Evolutionary conservation across 1,140 invertebrate genomes (phyloP), one percentile per base, ranked within the genome.

Genomic region (Microplitis mediator): DNA sequence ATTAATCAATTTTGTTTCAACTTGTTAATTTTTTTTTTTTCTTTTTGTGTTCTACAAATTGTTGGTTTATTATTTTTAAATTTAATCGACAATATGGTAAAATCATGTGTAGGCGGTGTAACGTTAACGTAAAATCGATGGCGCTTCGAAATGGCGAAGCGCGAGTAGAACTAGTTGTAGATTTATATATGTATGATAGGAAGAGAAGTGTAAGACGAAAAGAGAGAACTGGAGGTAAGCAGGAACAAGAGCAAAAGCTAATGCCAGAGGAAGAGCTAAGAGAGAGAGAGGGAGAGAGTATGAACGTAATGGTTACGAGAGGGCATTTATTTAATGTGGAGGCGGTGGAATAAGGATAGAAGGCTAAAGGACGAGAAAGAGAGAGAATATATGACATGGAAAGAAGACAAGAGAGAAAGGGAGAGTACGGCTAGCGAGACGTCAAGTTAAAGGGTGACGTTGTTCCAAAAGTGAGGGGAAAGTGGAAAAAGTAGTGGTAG

Each of bases 121-220:
- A 56, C 4, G 50, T 67, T 45, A 45, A 45, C 39, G 56, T 69
- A 77, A 80, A 80, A 80, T 78, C 77, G 77, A 80, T 78, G 74
- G 23, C 60, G 60, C 32, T 31, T 66, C 72, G 74, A 61, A 61
- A 35, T 35, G 9, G 61, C 32, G 61, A 39, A n/a, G 73, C 77
- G 73, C 75, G 76, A 75, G 74, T 78, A 75, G 16, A 14, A 23
- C 23, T 69, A 76, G 69, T 76, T 60, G 39, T 56, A 56, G n/a
- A 56, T 56, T 45, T 45, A 45, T 45, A 45, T 45, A 39, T 39
- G 5, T 39, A 39, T 45, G 11, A 56, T 56, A 56, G 5, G 52
- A 56, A 31, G 32, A 4, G 52, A 56, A 31, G 32, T 13, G 54
- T 62, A 71, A 67, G 68, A 60, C 35, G 50, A 35, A 52, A 34